Evolutionary conservation across 1,140 invertebrate genomes (phyloP), one percentile per base, ranked within the genome.

Genomic region (Drosophila orosa): DNA sequence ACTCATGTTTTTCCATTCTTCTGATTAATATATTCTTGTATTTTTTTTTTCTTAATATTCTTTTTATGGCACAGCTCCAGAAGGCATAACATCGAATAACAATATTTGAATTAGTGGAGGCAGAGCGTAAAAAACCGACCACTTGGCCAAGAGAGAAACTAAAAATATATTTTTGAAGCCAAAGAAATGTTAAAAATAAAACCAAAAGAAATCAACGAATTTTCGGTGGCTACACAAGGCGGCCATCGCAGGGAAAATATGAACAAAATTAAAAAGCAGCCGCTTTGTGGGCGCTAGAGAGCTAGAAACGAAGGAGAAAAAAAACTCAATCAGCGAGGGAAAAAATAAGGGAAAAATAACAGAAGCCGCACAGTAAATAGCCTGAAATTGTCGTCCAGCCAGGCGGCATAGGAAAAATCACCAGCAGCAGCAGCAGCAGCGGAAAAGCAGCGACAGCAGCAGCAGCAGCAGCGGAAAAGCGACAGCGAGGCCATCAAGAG

Each of bases 111-210:
- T 71, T 89, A 57, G 72, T 69, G 72, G 76, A 62, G 61, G 39
- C 52, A 33, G 50, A 55, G 66, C 59, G 31, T 73, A 63, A 84
- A 74, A 69, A 75, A 67, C 66, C 61, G 71, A 76, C 69, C 83
- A 86, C 82, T 83, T 79, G 65, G 71, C 48, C 63, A 60, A 39
- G 22, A 55, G 29, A 56, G 42, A 47, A 78, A 80, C 81, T 89
- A 89, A 87, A 87, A 78, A 87, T 87, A 87, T 54, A 54, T 54
- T 78, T 76, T 72, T 40, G 59, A 86, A 86, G 75, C 85, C 83
- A 76, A 58, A 83, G 74, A 86, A 87, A 79, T 86, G 75, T 78
- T 86, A 83, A 86, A 87, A 87, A 86, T 86, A 86, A 79, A 86
- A 59, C 69, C 63, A 69, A 75, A 82, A 77, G 81, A 84, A 78